Evolutionary conservation across 2,797 vertebrate genomes (phyloP), one percentile per base, ranked within the genome.

Genomic region (Synanceia verrucosa): DNA sequence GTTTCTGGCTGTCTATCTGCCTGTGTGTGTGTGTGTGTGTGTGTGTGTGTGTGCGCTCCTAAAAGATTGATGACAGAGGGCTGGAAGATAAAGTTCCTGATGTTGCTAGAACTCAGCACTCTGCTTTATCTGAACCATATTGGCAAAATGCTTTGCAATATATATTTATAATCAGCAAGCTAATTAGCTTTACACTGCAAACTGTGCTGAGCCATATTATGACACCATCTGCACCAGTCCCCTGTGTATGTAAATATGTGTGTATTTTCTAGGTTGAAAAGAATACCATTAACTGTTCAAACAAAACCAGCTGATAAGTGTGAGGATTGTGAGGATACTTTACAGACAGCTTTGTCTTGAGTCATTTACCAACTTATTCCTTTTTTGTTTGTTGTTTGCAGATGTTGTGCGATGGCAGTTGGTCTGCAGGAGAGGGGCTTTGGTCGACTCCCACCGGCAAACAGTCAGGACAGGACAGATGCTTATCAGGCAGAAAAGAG

Each of bases 401-500:
- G 39, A n/a, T 41, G 39, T n/a, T 31, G 14, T 50, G 26, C 19
- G 29, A 3, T 31, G 37, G n/a, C 19, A 37, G 41, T 13, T 52
- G 3, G 13, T 59, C 58, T 72, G 47, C 3, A 28, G 48, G 12
- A 6, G 43, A 48, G 9, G 61, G 19, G 16, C 18, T 3, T 23
- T 18, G 33, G 28, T 59, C 61, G 61, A 53, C 33, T 46, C 43
- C 47, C 29, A 19, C 16, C 8, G 14, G 4, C 52, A 67, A 79
- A 82, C 56, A 57, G 26, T 62, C n/a, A 24, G 37, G 33, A 47
- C n/a, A 63, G 43, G 53, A 53, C 26, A 70, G 56, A 78, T 85
- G 79, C 64, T 76, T 86, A 85, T 87, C 84, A 79, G 44, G n/a
- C 50, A 65, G 41, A 62, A 57, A 73, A 53, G 43, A 77, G 46